phyloP scores from a whole-genome alignment of 2,888 invertebrate species.

The Drosophila anomalipes region DNA sequence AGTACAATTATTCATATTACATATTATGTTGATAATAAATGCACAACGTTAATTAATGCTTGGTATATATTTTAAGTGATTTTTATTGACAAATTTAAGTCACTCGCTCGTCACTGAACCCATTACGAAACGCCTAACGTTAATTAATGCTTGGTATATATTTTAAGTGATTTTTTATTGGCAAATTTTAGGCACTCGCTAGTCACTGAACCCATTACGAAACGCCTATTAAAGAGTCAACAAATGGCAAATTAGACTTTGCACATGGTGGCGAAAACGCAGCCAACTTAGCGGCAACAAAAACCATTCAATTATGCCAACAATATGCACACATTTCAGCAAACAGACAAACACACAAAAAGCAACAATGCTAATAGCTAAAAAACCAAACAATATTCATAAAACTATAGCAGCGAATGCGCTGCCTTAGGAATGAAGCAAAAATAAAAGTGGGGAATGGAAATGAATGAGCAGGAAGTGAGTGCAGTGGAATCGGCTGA shows the following conservation, averaged over 20 bases:
- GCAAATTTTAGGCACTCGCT: conserved; percentile 41
- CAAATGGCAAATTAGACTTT: conserved; percentile 66
- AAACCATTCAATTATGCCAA: conserved; percentile 76
- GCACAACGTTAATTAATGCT: background rate
- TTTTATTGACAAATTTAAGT: conserved; percentile 35
- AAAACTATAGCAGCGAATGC: conserved; percentile 63
- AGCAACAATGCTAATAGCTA: conserved; percentile 9
- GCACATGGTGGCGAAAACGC: conserved; percentile 37
- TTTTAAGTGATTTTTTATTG: conserved; percentile 5
- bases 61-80: background rate
- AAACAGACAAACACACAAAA: conserved; percentile 40
- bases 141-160: background rate
- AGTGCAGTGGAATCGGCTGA: conserved; percentile 63
- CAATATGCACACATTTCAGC: conserved; percentile 76
- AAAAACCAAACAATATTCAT: conserved; percentile 57
- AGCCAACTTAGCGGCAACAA: conserved; percentile 48
- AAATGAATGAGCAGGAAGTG: conserved; percentile 57
- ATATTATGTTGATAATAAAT: background rate
- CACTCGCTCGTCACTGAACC: conserved; percentile 57
- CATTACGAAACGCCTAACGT: conserved; percentile 37
- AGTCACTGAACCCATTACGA: conserved; percentile 56
- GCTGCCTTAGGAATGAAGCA: conserved; percentile 55
- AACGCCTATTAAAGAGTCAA: conserved; percentile 63
- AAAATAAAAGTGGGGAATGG: conserved; percentile 26
- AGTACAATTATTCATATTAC: background rate